Evolutionary conservation across 2,113 vertebrate species (phyloP).

Genomic region (Junco hyemalis): DNA sequence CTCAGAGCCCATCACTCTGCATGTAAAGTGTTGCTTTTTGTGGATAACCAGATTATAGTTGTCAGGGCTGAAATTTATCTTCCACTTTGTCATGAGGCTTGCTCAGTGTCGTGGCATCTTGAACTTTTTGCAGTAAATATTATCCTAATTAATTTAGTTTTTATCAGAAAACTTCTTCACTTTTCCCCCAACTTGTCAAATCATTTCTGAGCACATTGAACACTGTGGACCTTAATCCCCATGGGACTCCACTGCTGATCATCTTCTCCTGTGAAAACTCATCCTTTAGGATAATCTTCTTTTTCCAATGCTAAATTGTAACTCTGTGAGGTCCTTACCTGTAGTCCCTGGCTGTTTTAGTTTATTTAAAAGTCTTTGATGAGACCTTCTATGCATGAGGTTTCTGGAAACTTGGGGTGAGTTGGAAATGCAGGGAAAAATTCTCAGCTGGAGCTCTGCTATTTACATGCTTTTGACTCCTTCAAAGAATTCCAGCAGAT

Average conservation of each 20-base stretch:
- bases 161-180: background rate
- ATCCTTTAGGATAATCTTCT: background rate
- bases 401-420: conserved; percentile 42
- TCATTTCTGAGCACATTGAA: background rate
- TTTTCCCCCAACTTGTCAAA: background rate
- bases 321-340: conserved; percentile 6
- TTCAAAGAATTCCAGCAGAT: conserved; percentile 50
- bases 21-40: background rate
- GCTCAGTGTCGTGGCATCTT: background rate
- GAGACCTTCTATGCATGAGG: background rate
- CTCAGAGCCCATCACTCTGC: background rate
- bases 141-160: background rate
- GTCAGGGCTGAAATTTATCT: conserved; percentile 7
- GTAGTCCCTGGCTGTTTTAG: background rate
- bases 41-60: background rate
- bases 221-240: background rate
- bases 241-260: background rate
- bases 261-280: background rate
- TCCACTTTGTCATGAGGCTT: background rate
- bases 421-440: background rate
- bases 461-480: conserved; percentile 14
- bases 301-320: background rate
- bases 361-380: conserved; percentile 38
- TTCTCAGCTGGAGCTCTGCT: conserved; percentile 45
- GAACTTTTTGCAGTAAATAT: background rate